phyloP scores from a whole-genome alignment of 2,888 invertebrate genomes.

The Clitarchus hookeri region DNA sequence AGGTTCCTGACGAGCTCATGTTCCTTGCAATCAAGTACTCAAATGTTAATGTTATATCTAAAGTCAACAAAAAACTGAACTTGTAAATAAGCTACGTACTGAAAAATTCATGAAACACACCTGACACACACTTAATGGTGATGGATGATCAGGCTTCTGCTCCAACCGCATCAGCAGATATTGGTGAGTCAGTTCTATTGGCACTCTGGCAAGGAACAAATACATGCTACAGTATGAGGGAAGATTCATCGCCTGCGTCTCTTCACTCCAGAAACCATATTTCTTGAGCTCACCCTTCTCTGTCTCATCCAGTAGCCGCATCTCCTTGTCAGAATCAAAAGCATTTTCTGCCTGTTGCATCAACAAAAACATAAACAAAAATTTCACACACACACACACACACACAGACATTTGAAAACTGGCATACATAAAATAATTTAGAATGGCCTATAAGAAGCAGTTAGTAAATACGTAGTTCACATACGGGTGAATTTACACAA shows the following conservation, averaged over 20 bases:
- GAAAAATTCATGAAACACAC: constrained; percentile 50
- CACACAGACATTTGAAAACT: too few species aligned
- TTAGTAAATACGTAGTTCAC: too few species aligned
- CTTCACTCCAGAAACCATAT: constrained; percentile 78
- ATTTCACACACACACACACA: too few species aligned
- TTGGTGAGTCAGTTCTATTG: constrained; percentile 91
- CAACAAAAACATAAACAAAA: too few species aligned
- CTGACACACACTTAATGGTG: constrained; percentile 84
- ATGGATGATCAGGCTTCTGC: constrained; percentile 80
- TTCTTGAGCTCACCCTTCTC: constrained; percentile 61
- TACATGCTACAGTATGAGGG: constrained; percentile 85
- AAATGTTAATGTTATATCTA: constrained; percentile 18
- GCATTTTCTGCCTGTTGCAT: neutral
- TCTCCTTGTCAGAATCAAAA: neutral
- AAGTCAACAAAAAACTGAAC: neutral
- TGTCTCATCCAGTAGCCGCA: constrained; percentile 42
- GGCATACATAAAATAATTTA: too few species aligned
- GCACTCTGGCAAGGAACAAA: constrained; percentile 82
- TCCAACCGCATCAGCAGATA: constrained; percentile 85
- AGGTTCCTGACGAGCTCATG: too few species aligned
- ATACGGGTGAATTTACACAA: too few species aligned
- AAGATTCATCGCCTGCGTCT: constrained; percentile 74
- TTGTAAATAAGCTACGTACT: neutral
- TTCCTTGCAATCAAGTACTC: neutral
- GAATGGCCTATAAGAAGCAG: too few species aligned